phyloP scores from a whole-genome alignment of 2,113 vertebrate genomes.

The Mustela lutreola region DNA sequence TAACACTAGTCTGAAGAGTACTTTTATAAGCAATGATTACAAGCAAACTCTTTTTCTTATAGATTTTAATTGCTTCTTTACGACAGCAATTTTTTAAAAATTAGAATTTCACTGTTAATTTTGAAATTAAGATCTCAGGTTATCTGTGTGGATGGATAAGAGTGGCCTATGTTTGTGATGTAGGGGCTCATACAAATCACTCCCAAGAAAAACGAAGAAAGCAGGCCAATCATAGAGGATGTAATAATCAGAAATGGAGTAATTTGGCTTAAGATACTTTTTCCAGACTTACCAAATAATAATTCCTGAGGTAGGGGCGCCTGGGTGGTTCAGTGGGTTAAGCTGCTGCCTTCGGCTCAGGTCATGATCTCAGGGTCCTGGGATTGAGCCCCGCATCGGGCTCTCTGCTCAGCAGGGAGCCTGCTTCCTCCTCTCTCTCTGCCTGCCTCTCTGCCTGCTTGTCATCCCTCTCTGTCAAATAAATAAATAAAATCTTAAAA shows the following conservation, averaged over 20 bases:
- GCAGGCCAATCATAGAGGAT: background rate
- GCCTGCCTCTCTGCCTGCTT: too few relatives aligned
- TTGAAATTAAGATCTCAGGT: slow-evolving; percentile 12
- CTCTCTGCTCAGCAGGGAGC: too few relatives aligned
- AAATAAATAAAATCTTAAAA: too few relatives aligned
- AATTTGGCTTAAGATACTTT: background rate
- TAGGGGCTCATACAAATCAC: background rate
- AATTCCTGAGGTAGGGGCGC: background rate
- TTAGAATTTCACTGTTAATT: background rate
- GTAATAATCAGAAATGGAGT: background rate
- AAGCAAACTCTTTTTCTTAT: background rate
- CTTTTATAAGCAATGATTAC: background rate
- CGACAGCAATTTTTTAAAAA: background rate
- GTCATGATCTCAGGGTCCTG: too few relatives aligned
- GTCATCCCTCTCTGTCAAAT: too few relatives aligned
- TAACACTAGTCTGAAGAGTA: background rate
- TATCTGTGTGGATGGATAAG: background rate
- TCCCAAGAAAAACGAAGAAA: background rate
- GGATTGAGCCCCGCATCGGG: too few relatives aligned
- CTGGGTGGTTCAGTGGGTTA: too few relatives aligned
- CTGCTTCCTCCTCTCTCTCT: too few relatives aligned
- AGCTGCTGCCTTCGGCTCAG: too few relatives aligned
- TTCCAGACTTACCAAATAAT: background rate
- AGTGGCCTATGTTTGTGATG: background rate
- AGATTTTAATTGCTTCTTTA: background rate